Evolutionary conservation across 2,797 vertebrate genomes (phyloP), one percentile per base, ranked within the genome.

Genomic region (Siniperca scherzeri): DNA sequence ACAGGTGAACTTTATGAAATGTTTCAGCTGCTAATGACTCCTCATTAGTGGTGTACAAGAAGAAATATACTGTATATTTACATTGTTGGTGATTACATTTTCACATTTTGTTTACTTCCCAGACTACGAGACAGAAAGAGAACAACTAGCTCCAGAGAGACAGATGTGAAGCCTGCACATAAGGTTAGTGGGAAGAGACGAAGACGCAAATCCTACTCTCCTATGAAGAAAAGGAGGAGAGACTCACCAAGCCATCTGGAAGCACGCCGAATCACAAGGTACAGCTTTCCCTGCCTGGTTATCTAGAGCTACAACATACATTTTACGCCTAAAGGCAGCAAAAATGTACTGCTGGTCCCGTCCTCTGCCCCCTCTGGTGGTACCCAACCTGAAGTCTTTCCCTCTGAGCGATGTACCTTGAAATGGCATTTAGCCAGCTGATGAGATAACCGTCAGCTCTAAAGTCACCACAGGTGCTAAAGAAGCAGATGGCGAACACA

Each of bases 181-280:
- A 96, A 96, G 65, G 88, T 94, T 10, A 93, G 95, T 12, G 91
- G 95, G 1, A 96, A 95, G 36, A 95, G 93, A 30, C 92, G 88
- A 77, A 95, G 96, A 57, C 96, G 96, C 10, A 93, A 95, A 68
- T 98, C 96, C 74, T 98, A 97, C 84, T 98, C 98, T 0, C 98
- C 98, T 1, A 96, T 99, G 96, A 97, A 96, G 92, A 99, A 99
- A 71, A 96, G 98, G 82, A 95, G 99, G 89, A 97, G 98, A 96
- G 97, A 99, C 92, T 99, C 99, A 1, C 99, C 99, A 1, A 99
- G 99, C 87, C 98, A 99, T 92, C 96, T 99, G 4, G 99, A 99
- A 92, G 98, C 99, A 3, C 96, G 99, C 9, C 96, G 99, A 88
- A 99, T 99, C 81, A 99, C 99, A 53, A 99, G 99, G 99, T 98